Evolutionary conservation across 2,797 vertebrate genomes (phyloP), one percentile per base, ranked within the genome.

Genomic region (Notolepis coatsorum): DNA sequence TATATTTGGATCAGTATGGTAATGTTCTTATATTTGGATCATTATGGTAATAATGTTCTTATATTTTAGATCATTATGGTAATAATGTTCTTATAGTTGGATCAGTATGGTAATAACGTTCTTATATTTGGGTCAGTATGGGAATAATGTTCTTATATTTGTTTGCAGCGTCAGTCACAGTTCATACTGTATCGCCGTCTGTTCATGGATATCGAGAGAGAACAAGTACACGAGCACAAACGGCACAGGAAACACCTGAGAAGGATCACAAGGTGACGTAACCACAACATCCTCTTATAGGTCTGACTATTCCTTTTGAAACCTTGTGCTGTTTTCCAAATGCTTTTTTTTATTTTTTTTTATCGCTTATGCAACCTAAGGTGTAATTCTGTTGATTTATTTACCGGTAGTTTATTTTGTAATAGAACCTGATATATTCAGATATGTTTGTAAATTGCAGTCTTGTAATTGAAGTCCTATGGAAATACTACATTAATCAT

Each of bases 141-240:
- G n/a, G 18, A 8, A 10, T 30, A 3, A 12, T 47, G 25, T 45
- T 30, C 10, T 20, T 42, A 4, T n/a, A 20, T 45, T 12, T 2
- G 2, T 72, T 45, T 17, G 1, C 82, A 99, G 97, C 92, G 82
- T 20, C 94, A 93, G 86, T 88, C 80, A 24, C 93, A 95, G 58
- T 96, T 94, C 75, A 86, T 96, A 80, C 87, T 87, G 78, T 84
- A 92, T 59, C 92, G 95, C 1, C 93, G 94, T 17, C 89, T 91
- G 39, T 94, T 93, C 85, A 96, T 98, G 96, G 92, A 76, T 52
- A 60, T 84, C 0, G 97, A 99, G 76, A 87, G 97, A 49, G 88
- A 96, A 75, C 93, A 91, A 21, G 96, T 92, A 39, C 94, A 94
- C 81, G 94, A 96, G 20, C 94, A 86, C 59, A 84, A 84, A 45